phyloP scores from a whole-genome alignment of 1,140 invertebrate species.

The Chelonus insularis region DNA sequence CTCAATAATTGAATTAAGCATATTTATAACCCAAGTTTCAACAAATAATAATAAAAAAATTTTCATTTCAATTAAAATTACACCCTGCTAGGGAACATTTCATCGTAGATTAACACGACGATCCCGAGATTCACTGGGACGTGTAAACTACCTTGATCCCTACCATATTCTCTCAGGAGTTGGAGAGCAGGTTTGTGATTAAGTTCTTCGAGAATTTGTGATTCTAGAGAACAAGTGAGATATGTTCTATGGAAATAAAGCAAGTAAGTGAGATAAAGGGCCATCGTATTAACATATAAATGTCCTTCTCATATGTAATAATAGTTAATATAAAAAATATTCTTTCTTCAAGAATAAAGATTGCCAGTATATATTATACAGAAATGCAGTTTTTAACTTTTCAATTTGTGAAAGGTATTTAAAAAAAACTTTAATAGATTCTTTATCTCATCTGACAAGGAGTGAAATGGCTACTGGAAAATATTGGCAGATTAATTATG shows the following conservation, averaged over 20 bases:
- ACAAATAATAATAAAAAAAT: conserved; percentile 9
- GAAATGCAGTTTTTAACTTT: too few species aligned
- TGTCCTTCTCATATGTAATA: too few species aligned
- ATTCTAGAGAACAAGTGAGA: neutral
- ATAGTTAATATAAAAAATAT: too few species aligned
- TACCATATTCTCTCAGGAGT: conserved; percentile 24
- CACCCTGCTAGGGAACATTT: conserved; percentile 32
- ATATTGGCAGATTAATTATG: too few species aligned
- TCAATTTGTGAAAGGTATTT: too few species aligned
- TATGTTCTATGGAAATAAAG: neutral
- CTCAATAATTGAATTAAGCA: too few species aligned
- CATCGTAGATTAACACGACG: conserved; percentile 33
- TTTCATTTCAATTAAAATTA: neutral
- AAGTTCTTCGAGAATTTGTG: conserved; percentile 31
- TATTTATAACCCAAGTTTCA: too few species aligned
- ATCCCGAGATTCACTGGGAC: conserved; percentile 7
- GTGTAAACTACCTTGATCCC: conserved; percentile 29
- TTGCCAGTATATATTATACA: too few species aligned
- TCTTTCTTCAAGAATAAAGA: too few species aligned
- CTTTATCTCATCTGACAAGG: too few species aligned
- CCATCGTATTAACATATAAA: neutral
- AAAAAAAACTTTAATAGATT: too few species aligned
- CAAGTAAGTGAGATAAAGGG: neutral
- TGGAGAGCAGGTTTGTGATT: conserved; percentile 25
- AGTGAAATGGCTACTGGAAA: too few species aligned